Evolutionary conservation across 2,888 invertebrate species (phyloP).

Genomic region (Polymixis lichenea): DNA sequence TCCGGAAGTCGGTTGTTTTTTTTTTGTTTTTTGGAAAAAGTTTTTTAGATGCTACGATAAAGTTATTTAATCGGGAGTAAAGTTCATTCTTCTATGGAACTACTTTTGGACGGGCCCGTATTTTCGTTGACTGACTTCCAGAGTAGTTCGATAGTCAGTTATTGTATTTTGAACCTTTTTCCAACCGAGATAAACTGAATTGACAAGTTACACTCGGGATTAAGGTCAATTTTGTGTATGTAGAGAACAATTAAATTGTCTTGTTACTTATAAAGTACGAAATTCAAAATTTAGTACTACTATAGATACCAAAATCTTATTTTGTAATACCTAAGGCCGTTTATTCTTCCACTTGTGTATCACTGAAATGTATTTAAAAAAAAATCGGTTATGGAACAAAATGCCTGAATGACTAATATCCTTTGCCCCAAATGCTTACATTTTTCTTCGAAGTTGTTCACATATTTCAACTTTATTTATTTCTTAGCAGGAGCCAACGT

Average conservation of each 20-base stretch:
- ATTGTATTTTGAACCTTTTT: not conserved
- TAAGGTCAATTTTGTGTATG: not conserved
- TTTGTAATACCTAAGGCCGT: not conserved
- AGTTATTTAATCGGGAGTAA: too few relatives aligned
- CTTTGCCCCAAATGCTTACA: constrained; percentile 26
- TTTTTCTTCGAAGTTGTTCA: constrained; percentile 30
- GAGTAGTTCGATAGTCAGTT: too few relatives aligned
- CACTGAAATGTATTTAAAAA: not conserved
- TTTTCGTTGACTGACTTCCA: too few relatives aligned
- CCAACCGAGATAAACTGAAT: not conserved
- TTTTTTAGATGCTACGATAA: too few relatives aligned
- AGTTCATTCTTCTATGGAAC: too few relatives aligned
- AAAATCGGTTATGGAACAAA: not conserved
- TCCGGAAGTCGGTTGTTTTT: too few relatives aligned
- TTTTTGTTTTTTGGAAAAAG: too few relatives aligned
- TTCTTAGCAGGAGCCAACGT: not conserved
- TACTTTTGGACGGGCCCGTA: too few relatives aligned
- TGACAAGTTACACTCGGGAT: too few relatives aligned
- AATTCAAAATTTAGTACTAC: not conserved
- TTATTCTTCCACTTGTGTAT: not conserved
- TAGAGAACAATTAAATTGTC: not conserved
- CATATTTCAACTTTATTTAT: constrained; percentile 6
- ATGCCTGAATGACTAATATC: constrained; percentile 34
- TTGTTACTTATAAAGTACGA: not conserved
- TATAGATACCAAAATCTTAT: not conserved